Evolutionary conservation across 2,888 invertebrate species (phyloP), one percentile per base, ranked within the genome.

Genomic region (Rhopalosiphum nymphaeae): DNA sequence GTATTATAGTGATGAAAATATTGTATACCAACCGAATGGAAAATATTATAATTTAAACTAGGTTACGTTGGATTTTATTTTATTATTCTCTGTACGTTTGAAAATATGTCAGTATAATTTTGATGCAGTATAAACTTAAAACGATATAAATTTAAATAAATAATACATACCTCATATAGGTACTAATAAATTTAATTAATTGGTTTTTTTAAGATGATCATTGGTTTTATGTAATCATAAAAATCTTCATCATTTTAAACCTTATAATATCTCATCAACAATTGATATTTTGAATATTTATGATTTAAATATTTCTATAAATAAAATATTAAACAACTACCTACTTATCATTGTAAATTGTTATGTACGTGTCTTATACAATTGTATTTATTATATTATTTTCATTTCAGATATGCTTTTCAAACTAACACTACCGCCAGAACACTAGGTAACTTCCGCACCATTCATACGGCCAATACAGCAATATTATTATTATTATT

Each of bases 321-420:
- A 13, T 67, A 16, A 16, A 5, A 21, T n/a, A 67, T 29, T n/a
- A 67, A 67, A n/a, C 36, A 67, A 67, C 13, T 67, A 67, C n/a
- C 13, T 67, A 67, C n/a, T n/a, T n/a, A n/a, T n/a, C 13, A 11
- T 56, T 25, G 2, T 36, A 21, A 36, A 78, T 21, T 67, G n/a
- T 36, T 78, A 78, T 2, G 5, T 36, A 21, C 67, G 16, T 36
- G 36, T 16, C 1, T 13, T 67, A n/a, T 78, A 5, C 7, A 36
- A 78, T 78, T 36, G 21, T 16, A 61, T 29, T 36, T 78, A 21
- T 78, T 56, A 26, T 42, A 56, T 88, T 44, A 44, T 61, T 29
- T 29, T 29, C 16, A 25, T 57, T 91, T 57, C 91, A 91, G 91
- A 91, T 91, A 57, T n/a, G 91, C 91, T 91, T 91, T 46, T 91